Base-by-base conservation (phyloP, 2,113 vertebrate genomes). In the Montifringilla adamsi region DNA sequence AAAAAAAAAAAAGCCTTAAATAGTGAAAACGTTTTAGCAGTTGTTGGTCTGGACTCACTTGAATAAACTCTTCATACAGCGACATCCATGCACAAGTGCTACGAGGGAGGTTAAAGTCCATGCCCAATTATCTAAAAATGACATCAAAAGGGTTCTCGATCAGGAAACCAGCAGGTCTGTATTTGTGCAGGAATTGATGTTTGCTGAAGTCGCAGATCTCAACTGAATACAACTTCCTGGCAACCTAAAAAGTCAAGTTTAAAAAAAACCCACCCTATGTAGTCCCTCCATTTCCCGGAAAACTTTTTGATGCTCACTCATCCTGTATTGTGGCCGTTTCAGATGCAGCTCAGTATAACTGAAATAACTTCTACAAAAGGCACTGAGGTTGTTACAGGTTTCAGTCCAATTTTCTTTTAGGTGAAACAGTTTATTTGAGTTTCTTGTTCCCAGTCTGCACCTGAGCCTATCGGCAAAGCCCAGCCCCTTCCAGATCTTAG, bases 191-290 rank as follows among this genome's bases (percentile, higher is more conserved):
- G 88, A 79, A 13, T 53, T 96, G 88, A 68, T 90, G 84, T 92
- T 88, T 90, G 87, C 96, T 92, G 96, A 96, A 90, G 87, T 90
- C 15, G 50, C 89, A 80, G 76, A 64, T 93, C 84, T 62, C 53
- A 93, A 69, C 87, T 63, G 87, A 90, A 73, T 62, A 74, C 78
- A 70, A 95, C 95, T 97, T 97, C 97, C 97, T 96, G 95, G 89
- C 94, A 93, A 91, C 87, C 60, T 74, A 85, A 93, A 78, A 91
- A 94, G 62, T 95, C 81, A 72, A 60, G 73, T 76, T 85, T 37
- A 31, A 78, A 91, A 90, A 67, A 67, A 75, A 24, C 0, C 1
- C 41, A 37, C 2, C 31, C 69, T 46, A 21, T 6, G 3, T 70
- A 33, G 74, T 69, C 43, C 68, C 62, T 73, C 35, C 39, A 1